phyloP scores from a whole-genome alignment of 2,113 vertebrate species.

The Gallinago undulata region DNA sequence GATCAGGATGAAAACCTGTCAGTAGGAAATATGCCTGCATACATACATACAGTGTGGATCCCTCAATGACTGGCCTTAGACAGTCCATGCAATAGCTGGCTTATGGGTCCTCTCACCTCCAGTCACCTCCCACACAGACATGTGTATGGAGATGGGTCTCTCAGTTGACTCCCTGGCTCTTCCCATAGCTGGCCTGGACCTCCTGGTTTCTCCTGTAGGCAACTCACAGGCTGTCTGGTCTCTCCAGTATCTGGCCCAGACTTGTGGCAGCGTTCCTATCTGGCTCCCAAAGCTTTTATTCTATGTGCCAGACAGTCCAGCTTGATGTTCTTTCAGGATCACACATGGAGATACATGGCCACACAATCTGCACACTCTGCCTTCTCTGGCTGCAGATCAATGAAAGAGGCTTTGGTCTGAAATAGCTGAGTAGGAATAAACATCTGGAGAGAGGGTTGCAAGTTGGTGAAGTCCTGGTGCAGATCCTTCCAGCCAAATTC shows the following conservation, averaged over 20 bases:
- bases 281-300: background rate
- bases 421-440: background rate
- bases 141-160: background rate
- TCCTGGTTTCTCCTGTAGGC: background rate
- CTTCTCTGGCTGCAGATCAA: background rate
- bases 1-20: background rate
- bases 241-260: background rate
- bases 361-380: accelerated
- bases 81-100: background rate
- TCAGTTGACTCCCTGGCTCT: background rate
- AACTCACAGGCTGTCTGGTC: background rate
- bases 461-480: background rate
- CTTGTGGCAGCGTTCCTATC: background rate
- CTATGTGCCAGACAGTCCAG: background rate
- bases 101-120: background rate
- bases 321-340: background rate
- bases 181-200: accelerated
- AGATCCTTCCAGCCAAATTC: background rate
- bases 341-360: background rate
- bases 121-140: background rate
- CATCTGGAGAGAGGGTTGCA: background rate
- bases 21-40: background rate
- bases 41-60: background rate
- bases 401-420: background rate
- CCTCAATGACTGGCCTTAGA: background rate